Evolutionary conservation across 2,113 vertebrate genomes (phyloP), one percentile per base, ranked within the genome.

Genomic region (Theristicus caerulescens): DNA sequence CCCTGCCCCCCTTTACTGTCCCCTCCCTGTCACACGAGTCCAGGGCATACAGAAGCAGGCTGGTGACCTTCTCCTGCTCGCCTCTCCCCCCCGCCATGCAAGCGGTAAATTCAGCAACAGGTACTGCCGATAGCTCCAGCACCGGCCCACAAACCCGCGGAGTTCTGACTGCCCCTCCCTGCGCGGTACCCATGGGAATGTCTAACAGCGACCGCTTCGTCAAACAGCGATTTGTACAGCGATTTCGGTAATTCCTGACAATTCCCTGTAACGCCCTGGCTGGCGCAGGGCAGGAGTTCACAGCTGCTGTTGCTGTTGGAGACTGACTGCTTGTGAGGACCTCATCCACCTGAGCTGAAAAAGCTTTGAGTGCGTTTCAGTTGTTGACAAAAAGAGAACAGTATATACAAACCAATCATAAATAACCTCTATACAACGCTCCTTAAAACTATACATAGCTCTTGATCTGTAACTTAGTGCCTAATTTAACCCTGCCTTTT

Each of bases 291-390:
- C 92, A 64, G 83, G 91, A 93, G 61, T 29, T 38, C 51, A 34
- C 32, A n/a, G 85, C 94, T 97, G 95, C 94, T 97, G 96, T 88
- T 97, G 96, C 97, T 97, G 96, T 95, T 93, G 86, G 29, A 78
- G 73, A 19, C 31, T 21, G 61, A 25, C 54, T 65, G 40, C 3
- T 46, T 34, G 51, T 15, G 77, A 52, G 67, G 71, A 59, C 19
- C 49, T 73, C n/a, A 18, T 6, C 22, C 47, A 46, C 73, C 88
- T 86, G 77, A 85, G 66, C 65, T 85, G 88, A 27, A 25, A 46
- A 52, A 36, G 79, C 92, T 54, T 14, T 10, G 36, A n/a, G 32
- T n/a, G 54, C 4, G 5, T 44, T 34, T n/a, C 57, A 74, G 44
- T 34, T 34, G 22, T 11, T 61, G n/a, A 40, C 66, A 55, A 55